phyloP scores from a whole-genome alignment of 2,888 invertebrate species.

The Odontomyia ornata region DNA sequence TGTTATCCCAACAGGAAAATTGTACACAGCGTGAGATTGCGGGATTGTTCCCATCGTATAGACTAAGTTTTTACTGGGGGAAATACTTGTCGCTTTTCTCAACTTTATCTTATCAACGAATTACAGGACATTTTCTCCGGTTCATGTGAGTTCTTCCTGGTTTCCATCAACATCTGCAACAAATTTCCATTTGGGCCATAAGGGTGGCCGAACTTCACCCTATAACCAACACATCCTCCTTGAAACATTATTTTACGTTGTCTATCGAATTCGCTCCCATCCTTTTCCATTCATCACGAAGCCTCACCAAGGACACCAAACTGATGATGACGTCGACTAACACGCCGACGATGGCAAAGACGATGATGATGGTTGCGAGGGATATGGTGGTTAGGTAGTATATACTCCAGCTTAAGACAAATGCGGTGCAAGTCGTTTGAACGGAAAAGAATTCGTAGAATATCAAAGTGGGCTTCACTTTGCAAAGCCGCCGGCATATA shows the following conservation, averaged over 20 bases:
- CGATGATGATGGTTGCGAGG: slow-evolving; percentile 33
- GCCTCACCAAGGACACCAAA: background rate
- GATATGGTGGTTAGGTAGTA: background rate
- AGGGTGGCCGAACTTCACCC: background rate
- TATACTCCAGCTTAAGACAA: background rate
- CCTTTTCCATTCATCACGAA: background rate
- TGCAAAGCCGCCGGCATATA: background rate
- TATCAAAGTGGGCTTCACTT: background rate
- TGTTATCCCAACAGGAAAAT: slow-evolving; percentile 1
- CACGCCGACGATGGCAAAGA: slow-evolving; percentile 21
- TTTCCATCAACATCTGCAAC: too few species aligned
- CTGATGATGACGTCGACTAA: slow-evolving; percentile 21
- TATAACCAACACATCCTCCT: slow-evolving; percentile 27
- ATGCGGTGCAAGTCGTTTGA: background rate
- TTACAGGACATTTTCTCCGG: too few species aligned
- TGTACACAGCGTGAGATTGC: too few species aligned
- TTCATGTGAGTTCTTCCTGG: too few species aligned
- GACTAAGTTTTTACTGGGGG: too few species aligned
- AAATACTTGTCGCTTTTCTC: too few species aligned
- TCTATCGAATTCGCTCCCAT: slow-evolving; percentile 37
- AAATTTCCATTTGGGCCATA: too few species aligned
- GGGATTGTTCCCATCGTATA: too few species aligned
- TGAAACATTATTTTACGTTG: slow-evolving; percentile 15
- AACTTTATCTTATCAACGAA: too few species aligned
- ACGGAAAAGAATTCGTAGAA: background rate